Percentiles rank a stretch among this genome's conserved stretches.
Conservation (phyloP, 2,113 vertebrate genomes). For the Xenopus laevis region DNA sequence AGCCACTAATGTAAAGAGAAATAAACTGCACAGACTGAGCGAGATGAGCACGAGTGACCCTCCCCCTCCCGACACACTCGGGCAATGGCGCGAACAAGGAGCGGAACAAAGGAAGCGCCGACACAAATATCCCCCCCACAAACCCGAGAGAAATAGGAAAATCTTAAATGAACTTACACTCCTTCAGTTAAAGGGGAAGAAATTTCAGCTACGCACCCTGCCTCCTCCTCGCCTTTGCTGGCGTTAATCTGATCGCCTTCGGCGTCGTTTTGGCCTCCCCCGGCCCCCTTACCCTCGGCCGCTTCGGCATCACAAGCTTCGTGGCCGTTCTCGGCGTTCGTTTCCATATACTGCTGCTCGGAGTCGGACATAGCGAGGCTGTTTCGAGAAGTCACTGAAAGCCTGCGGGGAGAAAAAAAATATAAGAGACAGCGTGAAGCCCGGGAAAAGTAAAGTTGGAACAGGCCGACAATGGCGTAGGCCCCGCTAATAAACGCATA, state of each 20-base stretch:
- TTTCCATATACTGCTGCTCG: slow-evolving; percentile 53
- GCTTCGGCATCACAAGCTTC: slow-evolving; percentile 50
- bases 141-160: not conserved
- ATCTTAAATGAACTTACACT: slow-evolving; percentile 7
- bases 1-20: too few species aligned
- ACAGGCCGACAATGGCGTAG: too few species aligned
- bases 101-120: slow-evolving; percentile 80
- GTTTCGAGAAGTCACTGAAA: too few species aligned
- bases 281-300: slow-evolving; percentile 37
- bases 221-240: slow-evolving; percentile 90
- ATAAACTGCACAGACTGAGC: too few species aligned
- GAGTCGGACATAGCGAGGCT: slow-evolving; percentile 48
- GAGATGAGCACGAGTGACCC: too few species aligned
- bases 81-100: slow-evolving; percentile 91
- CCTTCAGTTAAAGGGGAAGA: slow-evolving; percentile 10
- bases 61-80: slow-evolving; percentile 64
- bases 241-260: slow-evolving; percentile 87
- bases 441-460: too few species aligned
- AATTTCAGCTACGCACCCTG: slow-evolving; percentile 62
- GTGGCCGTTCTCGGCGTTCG: slow-evolving; percentile 52
- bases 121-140: not conserved
- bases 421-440: too few species aligned
- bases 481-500: too few species aligned
- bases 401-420: too few species aligned
- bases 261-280: slow-evolving; percentile 64